Conservation (phyloP, 2,797 vertebrate genomes). For the Pseudochirops corinnae region DNA sequence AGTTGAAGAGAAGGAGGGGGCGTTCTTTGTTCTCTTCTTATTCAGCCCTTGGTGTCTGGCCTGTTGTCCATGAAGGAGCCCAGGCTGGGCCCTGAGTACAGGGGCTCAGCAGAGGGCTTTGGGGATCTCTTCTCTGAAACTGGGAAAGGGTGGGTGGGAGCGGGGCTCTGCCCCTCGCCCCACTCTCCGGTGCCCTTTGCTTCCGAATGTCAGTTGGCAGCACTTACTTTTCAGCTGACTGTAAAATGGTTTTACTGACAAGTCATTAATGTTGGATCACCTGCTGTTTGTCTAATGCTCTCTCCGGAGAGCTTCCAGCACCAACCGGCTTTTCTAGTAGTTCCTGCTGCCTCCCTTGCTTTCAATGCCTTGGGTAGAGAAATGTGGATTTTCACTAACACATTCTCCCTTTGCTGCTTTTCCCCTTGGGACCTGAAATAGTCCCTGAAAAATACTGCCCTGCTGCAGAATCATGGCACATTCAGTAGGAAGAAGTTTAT, state of each 20-base stretch:
- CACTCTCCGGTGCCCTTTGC: not conserved
- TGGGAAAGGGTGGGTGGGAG: not conserved
- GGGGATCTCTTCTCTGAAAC: not conserved
- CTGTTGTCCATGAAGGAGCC: not conserved
- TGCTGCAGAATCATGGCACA: not conserved
- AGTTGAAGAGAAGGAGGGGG: constrained; percentile 54
- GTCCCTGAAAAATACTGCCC: not conserved
- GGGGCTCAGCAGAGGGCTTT: not conserved
- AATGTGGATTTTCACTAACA: not conserved
- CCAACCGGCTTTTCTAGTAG: not conserved
- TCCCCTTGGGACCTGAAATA: not conserved
- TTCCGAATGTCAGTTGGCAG: not conserved
- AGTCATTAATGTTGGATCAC: not conserved
- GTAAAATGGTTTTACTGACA: not conserved
- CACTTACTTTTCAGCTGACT: not conserved
- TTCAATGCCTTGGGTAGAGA: not conserved
- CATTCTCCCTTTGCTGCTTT: not conserved
- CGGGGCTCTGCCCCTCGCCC: not conserved
- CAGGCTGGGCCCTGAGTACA: not conserved
- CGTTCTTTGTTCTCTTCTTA: constrained; percentile 71
- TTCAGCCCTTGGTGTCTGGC: constrained; percentile 42
- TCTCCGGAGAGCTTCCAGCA: not conserved
- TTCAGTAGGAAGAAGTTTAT: not conserved
- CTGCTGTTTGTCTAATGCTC: not conserved
- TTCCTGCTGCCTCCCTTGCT: not conserved